Conservation (phyloP, 1,140 invertebrate genomes). For the Heterodera carotae region DNA sequence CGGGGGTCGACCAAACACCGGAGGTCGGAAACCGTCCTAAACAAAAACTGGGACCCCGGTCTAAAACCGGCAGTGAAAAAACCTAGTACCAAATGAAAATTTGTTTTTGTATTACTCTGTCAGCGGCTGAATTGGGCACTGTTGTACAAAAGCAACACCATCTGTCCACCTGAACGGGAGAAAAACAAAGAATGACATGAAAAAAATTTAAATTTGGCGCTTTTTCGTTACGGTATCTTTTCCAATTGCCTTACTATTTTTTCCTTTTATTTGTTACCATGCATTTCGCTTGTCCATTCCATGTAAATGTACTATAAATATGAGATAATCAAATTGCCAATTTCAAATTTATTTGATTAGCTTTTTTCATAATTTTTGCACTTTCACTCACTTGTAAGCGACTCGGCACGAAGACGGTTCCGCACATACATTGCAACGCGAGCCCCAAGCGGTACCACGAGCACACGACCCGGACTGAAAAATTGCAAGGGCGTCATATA, state of each 20-base stretch:
- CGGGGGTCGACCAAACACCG: too few relatives aligned
- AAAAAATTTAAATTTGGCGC: background rate
- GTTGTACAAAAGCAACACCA: constrained; percentile 42
- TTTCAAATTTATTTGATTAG: too few relatives aligned
- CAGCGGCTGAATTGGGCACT: constrained; percentile 37
- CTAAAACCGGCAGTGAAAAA: too few relatives aligned
- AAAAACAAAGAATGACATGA: constrained; percentile 12
- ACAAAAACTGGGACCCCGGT: too few relatives aligned
- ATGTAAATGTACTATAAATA: constrained; percentile 55
- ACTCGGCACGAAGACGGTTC: constrained; percentile 54
- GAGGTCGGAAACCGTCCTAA: too few relatives aligned
- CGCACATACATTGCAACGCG: constrained; percentile 58
- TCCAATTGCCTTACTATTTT: constrained; percentile 40
- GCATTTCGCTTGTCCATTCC: constrained; percentile 58
- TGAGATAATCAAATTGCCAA: too few relatives aligned
- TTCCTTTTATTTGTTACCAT: constrained; percentile 52
- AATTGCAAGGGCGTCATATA: constrained; percentile 39
- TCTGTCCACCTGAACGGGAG: constrained; percentile 38
- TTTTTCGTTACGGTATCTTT: too few relatives aligned
- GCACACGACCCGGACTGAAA: constrained; percentile 55
- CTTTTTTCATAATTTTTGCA: too few relatives aligned
- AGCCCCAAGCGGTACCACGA: constrained; percentile 58
- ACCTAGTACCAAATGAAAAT: too few relatives aligned
- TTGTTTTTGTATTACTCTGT: constrained; percentile 35
- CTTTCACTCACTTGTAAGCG: constrained; percentile 41